These are phyloP conservation scores for Euthynnus affinis DNA, from an alignment of 2,797 vertebrate species.

Conservation along the genomic window DNA sequence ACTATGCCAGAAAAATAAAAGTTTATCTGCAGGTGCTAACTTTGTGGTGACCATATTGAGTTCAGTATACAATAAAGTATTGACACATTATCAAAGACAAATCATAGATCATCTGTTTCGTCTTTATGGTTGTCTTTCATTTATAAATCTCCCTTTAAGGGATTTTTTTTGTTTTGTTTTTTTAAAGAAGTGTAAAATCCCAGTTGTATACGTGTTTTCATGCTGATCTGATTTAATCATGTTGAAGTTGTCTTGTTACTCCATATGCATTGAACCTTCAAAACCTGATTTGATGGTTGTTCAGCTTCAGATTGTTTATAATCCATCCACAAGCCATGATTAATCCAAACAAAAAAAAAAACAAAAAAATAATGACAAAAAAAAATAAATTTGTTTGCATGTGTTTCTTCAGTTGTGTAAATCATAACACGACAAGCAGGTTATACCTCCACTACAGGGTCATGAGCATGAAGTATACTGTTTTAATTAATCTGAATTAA, in stretches of 20 bases:
- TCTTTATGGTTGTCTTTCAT: conserved; percentile 35
- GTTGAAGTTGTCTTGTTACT: conserved; percentile 42
- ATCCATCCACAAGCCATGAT: conserved; percentile 28
- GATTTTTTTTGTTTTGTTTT: too few relatives aligned
- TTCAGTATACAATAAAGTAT: conserved; percentile 52
- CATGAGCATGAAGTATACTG: conserved; percentile 52
- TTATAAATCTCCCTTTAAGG: conserved; percentile 32
- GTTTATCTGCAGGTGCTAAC: conserved; percentile 26
- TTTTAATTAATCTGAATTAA: conserved; percentile 32
- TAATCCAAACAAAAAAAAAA: conserved; percentile 12
- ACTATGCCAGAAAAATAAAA: background rate
- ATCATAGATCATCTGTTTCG: conserved; percentile 33
- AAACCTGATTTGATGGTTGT: conserved; percentile 26
- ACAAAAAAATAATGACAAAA: conserved; percentile 12
- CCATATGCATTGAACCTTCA: conserved; percentile 16
- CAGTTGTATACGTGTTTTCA: conserved; percentile 34
- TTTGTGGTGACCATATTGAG: conserved; percentile 44
- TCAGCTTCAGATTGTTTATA: conserved; percentile 41
- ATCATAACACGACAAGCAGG: conserved; percentile 40
- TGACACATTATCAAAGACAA: conserved; percentile 48
- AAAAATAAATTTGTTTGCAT: conserved; percentile 56
- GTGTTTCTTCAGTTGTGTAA: conserved; percentile 52
- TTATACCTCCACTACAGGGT: conserved; percentile 56
- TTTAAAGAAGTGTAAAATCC: conserved; percentile 42
- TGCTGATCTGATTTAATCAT: conserved; percentile 50